A percentile compares a stretch with the other conserved stretches of the same genome.
These are phyloP conservation scores for Agapornis canus DNA, from an alignment of 2,797 vertebrate genomes.

Conservation along the genomic window DNA sequence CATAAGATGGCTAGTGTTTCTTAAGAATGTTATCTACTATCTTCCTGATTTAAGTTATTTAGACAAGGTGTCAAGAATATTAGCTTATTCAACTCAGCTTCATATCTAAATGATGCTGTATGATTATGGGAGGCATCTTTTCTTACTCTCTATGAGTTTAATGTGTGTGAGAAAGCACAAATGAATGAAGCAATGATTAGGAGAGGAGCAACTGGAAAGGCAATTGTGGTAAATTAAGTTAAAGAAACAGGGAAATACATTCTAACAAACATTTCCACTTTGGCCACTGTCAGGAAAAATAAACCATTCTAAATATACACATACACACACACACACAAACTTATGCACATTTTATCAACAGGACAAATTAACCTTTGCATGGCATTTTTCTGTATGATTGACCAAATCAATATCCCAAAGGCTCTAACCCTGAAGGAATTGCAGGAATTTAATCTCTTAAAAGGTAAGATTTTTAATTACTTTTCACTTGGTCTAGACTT, in stretches of 20 bases:
- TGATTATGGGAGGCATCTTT: not conserved
- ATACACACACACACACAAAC: not conserved
- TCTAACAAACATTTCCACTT: constrained; percentile 27
- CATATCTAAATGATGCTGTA: not conserved
- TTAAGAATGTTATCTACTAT: not conserved
- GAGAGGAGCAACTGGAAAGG: not conserved
- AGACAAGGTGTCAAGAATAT: not conserved
- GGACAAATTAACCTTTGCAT: not conserved
- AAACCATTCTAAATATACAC: not conserved
- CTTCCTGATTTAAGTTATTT: not conserved
- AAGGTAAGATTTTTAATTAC: not conserved
- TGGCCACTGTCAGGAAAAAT: not conserved
- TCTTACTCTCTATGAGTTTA: not conserved
- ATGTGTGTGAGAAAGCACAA: not conserved
- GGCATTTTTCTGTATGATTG: not conserved
- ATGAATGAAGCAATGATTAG: constrained; percentile 51
- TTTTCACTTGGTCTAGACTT: not conserved
- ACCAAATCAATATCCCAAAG: not conserved
- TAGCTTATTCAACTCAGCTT: not conserved
- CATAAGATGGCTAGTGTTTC: not conserved
- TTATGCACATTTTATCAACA: not conserved
- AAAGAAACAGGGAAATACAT: not conserved
- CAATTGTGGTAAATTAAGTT: not conserved
- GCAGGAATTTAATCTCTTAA: not conserved
- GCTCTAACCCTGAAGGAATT: not conserved